A percentile compares a stretch with the other conserved stretches of the same genome.
Conservation (phyloP, 2,888 invertebrate genomes). For the Muschampia plurimacula region DNA sequence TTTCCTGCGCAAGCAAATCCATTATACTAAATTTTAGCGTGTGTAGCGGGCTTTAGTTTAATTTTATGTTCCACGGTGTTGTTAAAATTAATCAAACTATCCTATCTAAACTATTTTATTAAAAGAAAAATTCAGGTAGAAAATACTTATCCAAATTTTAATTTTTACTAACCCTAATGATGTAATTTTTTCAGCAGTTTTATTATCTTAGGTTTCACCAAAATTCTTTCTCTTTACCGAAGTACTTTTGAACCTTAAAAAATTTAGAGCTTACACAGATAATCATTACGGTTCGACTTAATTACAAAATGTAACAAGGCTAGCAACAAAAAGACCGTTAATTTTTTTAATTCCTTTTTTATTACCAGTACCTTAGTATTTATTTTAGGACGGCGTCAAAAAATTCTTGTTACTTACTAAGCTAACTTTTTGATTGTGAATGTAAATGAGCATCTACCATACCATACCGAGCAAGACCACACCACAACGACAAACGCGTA, state of each 20-base stretch:
- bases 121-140: too few relatives aligned
- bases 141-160: too few relatives aligned
- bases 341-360: background rate
- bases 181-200: too few relatives aligned
- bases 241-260: background rate
- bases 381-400: background rate
- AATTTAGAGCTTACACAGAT: background rate
- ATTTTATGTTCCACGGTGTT: too few relatives aligned
- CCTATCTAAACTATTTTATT: too few relatives aligned
- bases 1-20: too few relatives aligned
- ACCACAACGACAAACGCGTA: background rate
- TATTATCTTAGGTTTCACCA: too few relatives aligned
- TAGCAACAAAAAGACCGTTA: background rate
- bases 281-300: background rate
- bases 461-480: background rate
- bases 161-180: too few relatives aligned
- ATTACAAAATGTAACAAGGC: background rate
- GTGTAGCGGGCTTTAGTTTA: too few relatives aligned
- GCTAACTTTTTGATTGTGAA: too few relatives aligned
- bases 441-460: background rate
- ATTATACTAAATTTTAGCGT: too few relatives aligned
- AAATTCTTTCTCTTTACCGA: background rate
- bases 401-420: background rate
- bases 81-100: too few relatives aligned
- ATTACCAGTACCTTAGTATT: background rate